Base-by-base conservation (phyloP, 2,113 vertebrate species). In the Helogale parvula region DNA sequence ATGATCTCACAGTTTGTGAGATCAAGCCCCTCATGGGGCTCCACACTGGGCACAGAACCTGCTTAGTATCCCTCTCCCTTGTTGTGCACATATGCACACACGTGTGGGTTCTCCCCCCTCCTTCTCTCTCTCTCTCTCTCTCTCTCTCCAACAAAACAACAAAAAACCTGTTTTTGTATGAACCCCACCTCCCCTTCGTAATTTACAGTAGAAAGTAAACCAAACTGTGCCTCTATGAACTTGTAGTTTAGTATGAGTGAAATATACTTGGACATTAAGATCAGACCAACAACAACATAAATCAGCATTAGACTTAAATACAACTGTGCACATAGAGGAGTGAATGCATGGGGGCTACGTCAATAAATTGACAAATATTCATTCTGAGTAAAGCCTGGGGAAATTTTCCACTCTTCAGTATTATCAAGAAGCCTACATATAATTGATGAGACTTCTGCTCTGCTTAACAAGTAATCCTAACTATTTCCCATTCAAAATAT, bases 191-290 rank as follows among this genome's bases (percentile, higher is more conserved):
- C 0, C 1, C 16, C 7, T 15, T 52, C 2, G 10, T 65, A 76
- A 87, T 38, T 85, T 93, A 95, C 57, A 93, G 68, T 50, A 90
- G 47, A 94, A 92, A 84, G 11, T 69, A 85, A 91, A 85, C 81
- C 69, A 57, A 79, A 87, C 45, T 83, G 31, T 7, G 8, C 5
- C 27, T 23, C 33, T 65, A 54, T 5, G 25, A 94, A 7, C 29
- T 85, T 85, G 65, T 14, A 81, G 23, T 50, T 92, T 93, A 86
- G 88, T 7, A 25, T 72, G 65, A 95, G 45, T 81, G 88, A 35
- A 86, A 52, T 69, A 76, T 38, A 54, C 27, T 50, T 82, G 50
- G 33, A 89, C 11, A 92, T 66, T 54, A 94, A 11, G 17, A 80
- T 68, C 47, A 95, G 94, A 52, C 33, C 72, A 12, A 82, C 50